Evolutionary conservation across 2,113 vertebrate genomes (phyloP), one percentile per base, ranked within the genome.

Genomic region (Hemichromis elongatus): DNA sequence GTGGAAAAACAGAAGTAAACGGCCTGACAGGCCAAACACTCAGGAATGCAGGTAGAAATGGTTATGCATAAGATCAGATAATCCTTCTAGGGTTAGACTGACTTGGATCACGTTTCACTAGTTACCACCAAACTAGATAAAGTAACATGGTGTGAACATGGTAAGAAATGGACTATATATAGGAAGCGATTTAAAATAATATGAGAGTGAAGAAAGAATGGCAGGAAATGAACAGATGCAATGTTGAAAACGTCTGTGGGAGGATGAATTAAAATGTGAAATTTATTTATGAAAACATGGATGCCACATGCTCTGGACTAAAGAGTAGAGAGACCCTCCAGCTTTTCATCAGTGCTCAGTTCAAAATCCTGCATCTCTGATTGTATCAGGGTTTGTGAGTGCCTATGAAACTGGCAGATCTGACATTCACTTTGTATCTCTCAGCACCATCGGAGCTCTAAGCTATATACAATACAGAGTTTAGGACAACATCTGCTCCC

Each of bases 391-490:
- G 55, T 28, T 57, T 3, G 24, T 1, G 55, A 0, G 55, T 28
- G 24, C 7, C 55, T 16, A 56, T 56, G 55, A 56, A 56, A 56
- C 24, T 0, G 0, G 0, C 0, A 56, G 54, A 56, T 28, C 54
- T 56, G 54, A 56, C 7, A 28, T 56, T 28, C 54, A 56, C 28
- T 56, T 56, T 8, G 24, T 14, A 56, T 56, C 54, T 28, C 54
- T 56, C 6, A 1, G 6, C n/a, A 42, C 40, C 40, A 42, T 42
- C 40, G 6, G 40, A 13, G 1, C 54, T 56, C 4, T 1, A 55
- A 55, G 0, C 53, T 56, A 8, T 56, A 0, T 8, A 28, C 5
- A 0, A 11, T 0, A 56, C 55, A 57, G 55, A 57, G 28, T 28
- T 57, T 57, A 57, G 26, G 55, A 5, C 1, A 18, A 9, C 55